Conservation (phyloP, 2,113 vertebrate genomes). For the Pterocles gutturalis region DNA sequence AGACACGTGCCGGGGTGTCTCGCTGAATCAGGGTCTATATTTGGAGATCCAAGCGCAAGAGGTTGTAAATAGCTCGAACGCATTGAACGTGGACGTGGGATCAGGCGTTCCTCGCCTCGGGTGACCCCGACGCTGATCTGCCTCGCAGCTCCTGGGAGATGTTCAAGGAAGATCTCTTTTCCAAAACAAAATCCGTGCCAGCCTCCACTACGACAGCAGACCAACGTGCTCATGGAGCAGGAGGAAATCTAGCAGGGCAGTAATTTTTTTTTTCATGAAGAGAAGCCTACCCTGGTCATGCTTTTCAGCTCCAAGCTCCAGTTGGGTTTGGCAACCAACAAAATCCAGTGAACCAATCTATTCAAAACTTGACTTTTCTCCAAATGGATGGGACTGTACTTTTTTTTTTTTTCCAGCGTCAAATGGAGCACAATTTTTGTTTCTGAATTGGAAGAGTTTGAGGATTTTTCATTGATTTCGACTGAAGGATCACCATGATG, state of each 20-base stretch:
- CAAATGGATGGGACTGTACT: accelerated
- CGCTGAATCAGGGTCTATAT: neutral
- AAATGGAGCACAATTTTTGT: neutral
- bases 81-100: neutral
- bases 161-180: neutral
- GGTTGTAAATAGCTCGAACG: neutral
- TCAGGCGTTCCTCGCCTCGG: neutral
- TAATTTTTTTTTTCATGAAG: neutral
- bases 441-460: neutral
- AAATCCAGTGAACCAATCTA: neutral
- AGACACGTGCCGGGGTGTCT: neutral
- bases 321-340: neutral
- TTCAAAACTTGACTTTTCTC: neutral
- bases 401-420: neutral
- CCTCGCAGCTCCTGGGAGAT: neutral
- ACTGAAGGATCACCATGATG: neutral
- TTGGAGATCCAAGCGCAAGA: neutral
- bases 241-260: neutral
- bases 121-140: neutral
- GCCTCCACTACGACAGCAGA: neutral
- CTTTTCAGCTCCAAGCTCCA: neutral
- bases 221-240: neutral
- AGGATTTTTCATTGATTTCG: neutral
- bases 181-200: neutral
- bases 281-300: neutral